Evolutionary conservation across 1,140 invertebrate species (phyloP).

Genomic region (Drosophila sproati): DNA sequence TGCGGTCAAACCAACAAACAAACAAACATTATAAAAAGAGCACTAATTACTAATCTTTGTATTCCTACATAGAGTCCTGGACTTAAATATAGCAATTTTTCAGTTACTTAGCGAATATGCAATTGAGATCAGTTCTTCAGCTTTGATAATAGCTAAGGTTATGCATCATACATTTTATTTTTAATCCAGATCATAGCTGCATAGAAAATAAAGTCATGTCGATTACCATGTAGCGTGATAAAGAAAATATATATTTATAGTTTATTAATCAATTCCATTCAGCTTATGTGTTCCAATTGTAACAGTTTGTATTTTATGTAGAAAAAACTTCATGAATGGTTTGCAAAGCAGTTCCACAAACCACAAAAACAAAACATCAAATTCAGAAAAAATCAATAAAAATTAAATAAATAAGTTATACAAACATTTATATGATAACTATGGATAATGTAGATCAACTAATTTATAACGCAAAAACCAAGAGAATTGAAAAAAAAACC

Average conservation of each 20-base stretch:
- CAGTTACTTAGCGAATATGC: background rate
- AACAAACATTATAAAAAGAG: constrained; percentile 15
- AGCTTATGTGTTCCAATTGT: constrained; percentile 23
- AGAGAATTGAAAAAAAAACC: constrained; percentile 22
- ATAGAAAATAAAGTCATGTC: constrained; percentile 5
- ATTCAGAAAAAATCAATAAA: constrained; percentile 3
- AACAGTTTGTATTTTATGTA: constrained; percentile 41
- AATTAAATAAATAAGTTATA: constrained; percentile 38
- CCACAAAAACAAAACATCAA: constrained; percentile 16
- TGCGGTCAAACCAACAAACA: constrained; percentile 1
- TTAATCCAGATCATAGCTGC: background rate
- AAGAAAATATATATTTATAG: constrained; percentile 1
- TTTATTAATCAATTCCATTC: constrained; percentile 5
- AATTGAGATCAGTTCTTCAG: background rate
- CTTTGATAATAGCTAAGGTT: constrained; percentile 4
- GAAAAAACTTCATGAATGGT: constrained; percentile 52
- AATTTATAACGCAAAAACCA: constrained; percentile 61
- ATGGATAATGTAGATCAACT: constrained; percentile 75
- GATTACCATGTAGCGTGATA: constrained; percentile 14
- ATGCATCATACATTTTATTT: constrained; percentile 8
- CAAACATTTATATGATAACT: constrained; percentile 78
- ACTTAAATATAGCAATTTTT: constrained; percentile 16
- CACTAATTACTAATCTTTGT: constrained; percentile 12
- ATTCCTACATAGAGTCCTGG: constrained; percentile 14
- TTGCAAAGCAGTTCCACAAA: constrained; percentile 47